Evolutionary conservation across 2,797 vertebrate genomes (phyloP).

Genomic region (Acropternis orthonyx): DNA sequence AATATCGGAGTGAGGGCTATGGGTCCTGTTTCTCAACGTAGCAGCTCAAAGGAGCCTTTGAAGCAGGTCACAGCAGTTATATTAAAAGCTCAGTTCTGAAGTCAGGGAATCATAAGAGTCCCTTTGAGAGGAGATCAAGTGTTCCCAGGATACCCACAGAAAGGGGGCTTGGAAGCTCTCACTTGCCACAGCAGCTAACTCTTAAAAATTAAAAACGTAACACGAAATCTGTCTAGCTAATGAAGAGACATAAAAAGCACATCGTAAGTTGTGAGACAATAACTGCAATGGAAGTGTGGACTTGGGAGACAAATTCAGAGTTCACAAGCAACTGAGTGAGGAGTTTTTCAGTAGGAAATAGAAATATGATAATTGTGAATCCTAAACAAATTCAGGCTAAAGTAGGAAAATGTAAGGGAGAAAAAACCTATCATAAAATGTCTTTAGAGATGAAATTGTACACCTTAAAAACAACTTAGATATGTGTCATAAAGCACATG

Average conservation of each 20-base stretch:
- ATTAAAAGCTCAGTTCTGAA: conserved; percentile 1
- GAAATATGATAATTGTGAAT: not conserved
- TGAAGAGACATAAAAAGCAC: not conserved
- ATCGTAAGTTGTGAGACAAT: not conserved
- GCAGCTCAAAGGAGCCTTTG: not conserved
- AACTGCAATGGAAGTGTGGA: not conserved
- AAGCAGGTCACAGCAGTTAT: not conserved
- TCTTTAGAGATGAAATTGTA: not conserved
- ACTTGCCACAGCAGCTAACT: not conserved
- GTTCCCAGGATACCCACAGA: not conserved
- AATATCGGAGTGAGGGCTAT: not conserved
- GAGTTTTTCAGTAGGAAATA: not conserved
- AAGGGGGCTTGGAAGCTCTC: not conserved
- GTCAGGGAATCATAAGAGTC: not conserved
- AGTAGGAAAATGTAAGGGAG: not conserved
- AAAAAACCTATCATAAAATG: rapidly evolving
- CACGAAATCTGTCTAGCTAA: not conserved
- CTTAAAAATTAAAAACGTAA: no score
- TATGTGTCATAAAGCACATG: not conserved
- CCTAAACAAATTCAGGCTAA: not conserved
- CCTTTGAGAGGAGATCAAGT: not conserved
- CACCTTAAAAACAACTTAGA: not conserved
- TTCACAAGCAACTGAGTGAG: not conserved
- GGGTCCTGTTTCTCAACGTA: not conserved
- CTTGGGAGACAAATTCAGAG: not conserved